Evolutionary conservation across 2,888 invertebrate species (phyloP).

Genomic region (Imbricaverruca yamaguchii): DNA sequence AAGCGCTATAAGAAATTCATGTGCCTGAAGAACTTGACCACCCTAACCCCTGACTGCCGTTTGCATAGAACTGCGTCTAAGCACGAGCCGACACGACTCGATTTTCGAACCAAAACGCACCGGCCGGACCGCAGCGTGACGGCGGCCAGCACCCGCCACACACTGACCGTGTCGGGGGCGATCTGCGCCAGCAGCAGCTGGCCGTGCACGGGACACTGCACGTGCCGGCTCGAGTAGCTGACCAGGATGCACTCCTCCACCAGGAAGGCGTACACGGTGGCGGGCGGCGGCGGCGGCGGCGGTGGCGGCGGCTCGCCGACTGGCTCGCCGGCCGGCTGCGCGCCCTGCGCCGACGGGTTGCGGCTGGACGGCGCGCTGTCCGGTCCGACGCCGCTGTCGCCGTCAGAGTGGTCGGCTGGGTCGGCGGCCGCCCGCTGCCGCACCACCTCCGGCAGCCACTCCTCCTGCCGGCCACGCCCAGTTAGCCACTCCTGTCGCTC

Average conservation of each 20-base stretch:
- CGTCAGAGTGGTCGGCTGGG: slow-evolving; percentile 53
- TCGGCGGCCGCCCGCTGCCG: slow-evolving; percentile 27
- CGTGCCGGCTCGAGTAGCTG: slow-evolving; percentile 63
- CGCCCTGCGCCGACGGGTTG: slow-evolving; percentile 73
- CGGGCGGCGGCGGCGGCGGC: slow-evolving; percentile 32
- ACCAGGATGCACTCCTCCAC: slow-evolving; percentile 92
- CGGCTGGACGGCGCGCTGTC: slow-evolving; percentile 69
- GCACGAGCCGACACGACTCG: too few species aligned
- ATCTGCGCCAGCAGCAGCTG: slow-evolving; percentile 64
- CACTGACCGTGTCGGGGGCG: slow-evolving; percentile 81
- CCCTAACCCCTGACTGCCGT: too few species aligned
- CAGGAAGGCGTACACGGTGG: slow-evolving; percentile 67
- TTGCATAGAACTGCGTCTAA: too few species aligned
- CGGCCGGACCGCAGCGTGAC: too few species aligned
- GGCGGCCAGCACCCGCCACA: too few species aligned
- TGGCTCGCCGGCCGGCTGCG: slow-evolving; percentile 44
- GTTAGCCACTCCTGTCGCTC: too few species aligned
- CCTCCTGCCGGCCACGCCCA: slow-evolving; percentile 23
- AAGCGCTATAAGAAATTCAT: too few species aligned
- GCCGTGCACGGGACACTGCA: slow-evolving; percentile 73
- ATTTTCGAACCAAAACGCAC: too few species aligned
- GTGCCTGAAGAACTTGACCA: too few species aligned
- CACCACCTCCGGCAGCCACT: slow-evolving; percentile 26
- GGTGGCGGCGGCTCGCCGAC: slow-evolving; percentile 35
- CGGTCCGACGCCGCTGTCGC: slow-evolving; percentile 79